These are phyloP conservation scores for Cervus canadensis DNA, from an alignment of 2,113 vertebrate genomes.

Conservation along the genomic window DNA sequence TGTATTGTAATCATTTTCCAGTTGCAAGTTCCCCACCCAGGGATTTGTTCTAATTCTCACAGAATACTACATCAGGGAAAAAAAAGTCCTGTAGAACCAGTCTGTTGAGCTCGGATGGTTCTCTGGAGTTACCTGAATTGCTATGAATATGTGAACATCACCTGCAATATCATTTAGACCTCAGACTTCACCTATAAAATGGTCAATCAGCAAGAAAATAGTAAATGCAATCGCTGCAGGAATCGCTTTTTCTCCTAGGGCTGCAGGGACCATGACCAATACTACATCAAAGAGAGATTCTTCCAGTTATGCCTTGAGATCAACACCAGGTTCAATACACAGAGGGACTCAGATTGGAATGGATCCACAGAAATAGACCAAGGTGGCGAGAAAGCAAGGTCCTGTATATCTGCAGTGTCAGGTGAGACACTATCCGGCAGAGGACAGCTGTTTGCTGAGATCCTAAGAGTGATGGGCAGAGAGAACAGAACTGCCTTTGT, in stretches of 20 bases:
- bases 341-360: not conserved
- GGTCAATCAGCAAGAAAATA: not conserved
- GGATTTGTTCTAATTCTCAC: not conserved
- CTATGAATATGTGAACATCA: too few relatives aligned
- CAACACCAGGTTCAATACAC: not conserved
- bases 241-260: not conserved
- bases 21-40: not conserved
- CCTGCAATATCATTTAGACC: not conserved
- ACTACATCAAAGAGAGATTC: not conserved
- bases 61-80: not conserved
- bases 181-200: not conserved
- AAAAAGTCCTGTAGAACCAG: not conserved
- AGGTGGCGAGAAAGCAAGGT: not conserved
- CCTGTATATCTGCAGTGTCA: not conserved
- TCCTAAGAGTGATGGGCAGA: fast-evolving
- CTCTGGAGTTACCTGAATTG: not conserved
- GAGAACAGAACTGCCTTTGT: not conserved
- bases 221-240: not conserved
- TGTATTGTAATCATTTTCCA: fast-evolving
- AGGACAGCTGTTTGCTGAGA: not conserved
- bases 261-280: not conserved
- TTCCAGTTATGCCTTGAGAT: not conserved
- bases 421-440: not conserved
- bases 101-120: not conserved
- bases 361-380: not conserved